These are phyloP conservation scores for Rhabdophis nuchalis DNA, from an alignment of 2,797 vertebrate genomes.

Conservation along the genomic window DNA sequence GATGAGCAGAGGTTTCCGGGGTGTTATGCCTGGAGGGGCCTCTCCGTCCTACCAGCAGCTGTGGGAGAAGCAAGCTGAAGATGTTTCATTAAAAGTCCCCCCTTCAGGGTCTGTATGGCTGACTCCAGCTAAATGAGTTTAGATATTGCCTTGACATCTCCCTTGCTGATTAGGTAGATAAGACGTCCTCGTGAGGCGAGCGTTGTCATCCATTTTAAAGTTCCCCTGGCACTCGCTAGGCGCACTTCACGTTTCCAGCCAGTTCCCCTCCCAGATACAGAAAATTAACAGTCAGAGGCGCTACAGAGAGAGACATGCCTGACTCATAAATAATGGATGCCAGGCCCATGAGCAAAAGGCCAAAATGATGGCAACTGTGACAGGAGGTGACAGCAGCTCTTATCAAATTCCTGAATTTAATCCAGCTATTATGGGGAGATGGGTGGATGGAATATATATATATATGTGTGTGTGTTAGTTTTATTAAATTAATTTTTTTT, in stretches of 20 bases:
- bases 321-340: slow-evolving; percentile 49
- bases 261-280: slow-evolving; percentile 1
- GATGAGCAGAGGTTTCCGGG: neutral
- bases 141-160: neutral
- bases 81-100: neutral
- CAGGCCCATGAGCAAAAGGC: slow-evolving; percentile 39
- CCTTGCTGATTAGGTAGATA: neutral
- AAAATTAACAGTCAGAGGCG: slow-evolving; percentile 42
- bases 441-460: neutral
- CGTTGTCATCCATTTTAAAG: neutral
- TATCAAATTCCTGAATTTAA: slow-evolving; percentile 39
- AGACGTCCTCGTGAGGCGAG: neutral
- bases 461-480: no score
- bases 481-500: no score
- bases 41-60: neutral
- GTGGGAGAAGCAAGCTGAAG: neutral
- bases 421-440: slow-evolving; percentile 15
- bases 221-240: slow-evolving; percentile 1
- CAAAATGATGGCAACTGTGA: slow-evolving; percentile 35
- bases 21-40: neutral
- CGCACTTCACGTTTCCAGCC: slow-evolving; percentile 24
- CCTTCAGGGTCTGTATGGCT: slow-evolving; percentile 8
- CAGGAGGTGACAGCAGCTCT: slow-evolving; percentile 41
- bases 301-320: slow-evolving; percentile 36
- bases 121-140: slow-evolving; percentile 24